Evolutionary conservation across 1,140 invertebrate genomes (phyloP).

Genomic region (Drosophila leontia): DNA sequence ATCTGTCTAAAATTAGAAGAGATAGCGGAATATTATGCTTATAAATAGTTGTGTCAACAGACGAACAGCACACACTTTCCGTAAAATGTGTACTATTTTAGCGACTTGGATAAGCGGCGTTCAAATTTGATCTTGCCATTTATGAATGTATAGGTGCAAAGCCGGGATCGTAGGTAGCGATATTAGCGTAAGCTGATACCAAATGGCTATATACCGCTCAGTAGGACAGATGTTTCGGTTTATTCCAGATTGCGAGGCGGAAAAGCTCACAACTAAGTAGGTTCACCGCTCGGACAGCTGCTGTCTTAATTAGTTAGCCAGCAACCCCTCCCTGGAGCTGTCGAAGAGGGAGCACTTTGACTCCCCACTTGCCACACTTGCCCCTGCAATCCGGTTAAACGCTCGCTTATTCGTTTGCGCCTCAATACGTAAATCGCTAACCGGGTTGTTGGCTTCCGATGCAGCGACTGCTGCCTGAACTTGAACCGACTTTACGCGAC

Average conservation of each 20-base stretch:
- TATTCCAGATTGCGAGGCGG: slow-evolving; percentile 10
- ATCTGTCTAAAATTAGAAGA: slow-evolving; percentile 74
- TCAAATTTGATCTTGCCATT: slow-evolving; percentile 21
- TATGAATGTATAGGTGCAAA: slow-evolving; percentile 25
- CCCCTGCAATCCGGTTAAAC: background rate
- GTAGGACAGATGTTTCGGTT: slow-evolving; percentile 27
- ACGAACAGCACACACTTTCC: slow-evolving; percentile 44
- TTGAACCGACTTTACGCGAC: slow-evolving; percentile 48
- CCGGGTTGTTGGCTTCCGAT: slow-evolving; percentile 59
- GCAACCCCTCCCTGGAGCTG: background rate
- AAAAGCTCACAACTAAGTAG: slow-evolving; percentile 23
- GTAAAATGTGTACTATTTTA: slow-evolving; percentile 51
- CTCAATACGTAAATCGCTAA: slow-evolving; percentile 32
- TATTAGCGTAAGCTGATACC: slow-evolving; percentile 1
- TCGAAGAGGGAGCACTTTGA: background rate
- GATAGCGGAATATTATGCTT: slow-evolving; percentile 69
- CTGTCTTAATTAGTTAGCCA: slow-evolving; percentile 11
- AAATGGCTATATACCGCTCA: slow-evolving; percentile 2
- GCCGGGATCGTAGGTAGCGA: background rate
- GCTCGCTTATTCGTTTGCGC: background rate
- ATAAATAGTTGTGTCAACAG: slow-evolving; percentile 78
- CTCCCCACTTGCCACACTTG: slow-evolving; percentile 1
- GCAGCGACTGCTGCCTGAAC: slow-evolving; percentile 45
- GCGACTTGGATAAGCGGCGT: slow-evolving; percentile 12
- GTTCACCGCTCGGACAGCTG: slow-evolving; percentile 14